These are phyloP conservation scores for Magallana gigas DNA, from an alignment of 1,140 invertebrate species.

Conservation along the genomic window DNA sequence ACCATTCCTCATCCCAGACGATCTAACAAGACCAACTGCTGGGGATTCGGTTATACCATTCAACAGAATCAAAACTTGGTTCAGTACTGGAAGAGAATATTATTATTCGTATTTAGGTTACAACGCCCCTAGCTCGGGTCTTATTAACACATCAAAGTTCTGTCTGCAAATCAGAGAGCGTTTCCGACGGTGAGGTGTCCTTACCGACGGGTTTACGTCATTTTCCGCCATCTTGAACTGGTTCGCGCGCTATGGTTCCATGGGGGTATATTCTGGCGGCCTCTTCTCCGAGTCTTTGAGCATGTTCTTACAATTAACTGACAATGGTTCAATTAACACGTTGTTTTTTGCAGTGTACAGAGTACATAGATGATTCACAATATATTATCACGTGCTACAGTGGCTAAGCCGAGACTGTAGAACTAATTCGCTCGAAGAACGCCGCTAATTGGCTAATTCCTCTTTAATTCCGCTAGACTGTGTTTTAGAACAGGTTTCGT, in stretches of 20 bases:
- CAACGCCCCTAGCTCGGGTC: conserved; percentile 9
- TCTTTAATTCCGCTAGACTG: neutral
- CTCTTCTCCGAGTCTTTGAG: neutral
- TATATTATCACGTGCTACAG: neutral
- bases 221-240: conserved; percentile 22
- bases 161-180: conserved; percentile 14
- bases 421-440: neutral
- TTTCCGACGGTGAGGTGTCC: conserved; percentile 9
- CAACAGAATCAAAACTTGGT: neutral
- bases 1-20: neutral
- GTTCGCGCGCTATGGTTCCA: conserved; percentile 27
- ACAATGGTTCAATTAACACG: conserved; percentile 13
- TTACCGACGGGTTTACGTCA: conserved; percentile 6
- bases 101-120: conserved; percentile 12
- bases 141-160: conserved; percentile 27
- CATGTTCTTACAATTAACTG: conserved; percentile 24
- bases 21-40: neutral
- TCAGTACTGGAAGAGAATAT: neutral
- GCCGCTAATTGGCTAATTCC: neutral
- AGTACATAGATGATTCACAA: conserved; percentile 8
- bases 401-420: neutral
- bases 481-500: neutral
- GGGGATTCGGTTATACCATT: neutral
- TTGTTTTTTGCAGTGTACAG: conserved; percentile 3
- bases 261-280: neutral